Evolutionary conservation across 2,888 invertebrate genomes (phyloP).

Genomic region (Xestia sexstrigata): DNA sequence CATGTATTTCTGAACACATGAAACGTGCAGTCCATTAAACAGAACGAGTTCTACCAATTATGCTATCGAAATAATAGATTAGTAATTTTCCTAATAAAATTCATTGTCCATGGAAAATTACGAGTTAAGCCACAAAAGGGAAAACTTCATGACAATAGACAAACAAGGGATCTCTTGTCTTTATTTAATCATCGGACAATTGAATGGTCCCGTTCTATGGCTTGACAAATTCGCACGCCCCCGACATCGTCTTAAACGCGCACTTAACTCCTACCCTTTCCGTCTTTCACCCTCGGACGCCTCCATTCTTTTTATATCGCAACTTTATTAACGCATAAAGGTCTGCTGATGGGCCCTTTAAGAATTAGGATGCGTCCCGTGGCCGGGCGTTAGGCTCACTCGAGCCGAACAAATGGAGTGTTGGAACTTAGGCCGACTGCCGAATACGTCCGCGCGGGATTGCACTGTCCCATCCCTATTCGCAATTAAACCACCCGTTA

Average conservation of each 20-base stretch:
- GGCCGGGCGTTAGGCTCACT: conserved; percentile 81
- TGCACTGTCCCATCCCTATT: conserved; percentile 78
- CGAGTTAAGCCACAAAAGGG: conserved; percentile 66
- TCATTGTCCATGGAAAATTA: conserved; percentile 47
- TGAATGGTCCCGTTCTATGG: conserved; percentile 85
- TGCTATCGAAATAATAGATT: conserved; percentile 41
- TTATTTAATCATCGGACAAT: conserved; percentile 88
- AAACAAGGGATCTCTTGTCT: conserved; percentile 81
- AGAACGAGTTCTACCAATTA: conserved; percentile 40
- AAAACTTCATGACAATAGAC: conserved; percentile 71
- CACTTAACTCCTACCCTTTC: conserved; percentile 89
- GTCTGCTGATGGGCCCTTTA: conserved; percentile 90
- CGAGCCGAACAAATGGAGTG: conserved; percentile 89
- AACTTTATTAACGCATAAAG: conserved; percentile 91
- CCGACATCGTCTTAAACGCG: conserved; percentile 89
- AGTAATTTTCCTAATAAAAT: conserved; percentile 55
- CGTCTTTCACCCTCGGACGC: conserved; percentile 89
- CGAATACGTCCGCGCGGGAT: conserved; percentile 72
- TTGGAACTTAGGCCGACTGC: conserved; percentile 78
- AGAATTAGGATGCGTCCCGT: conserved; percentile 90
- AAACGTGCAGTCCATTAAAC: conserved; percentile 46
- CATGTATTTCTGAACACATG: conserved; percentile 40
- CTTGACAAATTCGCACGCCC: conserved; percentile 90
- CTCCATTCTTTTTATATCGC: conserved; percentile 90
- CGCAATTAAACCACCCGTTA: conserved; percentile 85